Base-by-base conservation (phyloP, 30 jellyfish, hydroid and myxozoan species). In the Aurelia sp. region DNA sequence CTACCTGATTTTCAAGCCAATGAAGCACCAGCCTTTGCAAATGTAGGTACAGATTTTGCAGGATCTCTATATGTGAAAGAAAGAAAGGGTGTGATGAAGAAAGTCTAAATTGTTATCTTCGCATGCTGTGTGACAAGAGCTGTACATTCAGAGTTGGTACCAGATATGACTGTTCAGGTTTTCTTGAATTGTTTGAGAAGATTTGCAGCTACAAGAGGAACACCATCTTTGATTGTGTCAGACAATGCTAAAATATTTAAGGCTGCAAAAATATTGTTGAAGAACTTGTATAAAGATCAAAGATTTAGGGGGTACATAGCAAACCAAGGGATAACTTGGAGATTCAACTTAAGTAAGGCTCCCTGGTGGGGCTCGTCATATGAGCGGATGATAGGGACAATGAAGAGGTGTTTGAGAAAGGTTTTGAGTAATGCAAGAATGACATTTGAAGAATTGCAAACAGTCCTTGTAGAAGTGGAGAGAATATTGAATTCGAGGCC, bases 1-100 rank as follows among this genome's bases (percentile, higher is more conserved):
- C 50, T 81, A 62, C 91, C 91, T 5, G 91, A 81, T 9, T 40
- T 68, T 52, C 33, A 85, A 70, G 91, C 67, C 21, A 64, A 44
- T 15, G 59, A 69, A 60, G 85, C 50, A 65, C 71, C 11, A 27
- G 33, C 33, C 33, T 27, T 27, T 27, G 33, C 33, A 27, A 27
- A 27, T 27, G 33, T 27, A 27, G 91, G 91, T 15, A 23, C 67
- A 20, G 91, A 82, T 50, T 82, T 69, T 82, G 84, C 78, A 3
- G 91, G 91, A 27, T 2, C 33, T 27, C 33, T 27, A 27, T 27
- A 27, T 27, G 33, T 27, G 33, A 27, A 27, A 27, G 71, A 18
- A 71, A 61, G 17, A 41, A n/a, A 41, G 60, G 79, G 83, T 15
- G 69, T 19, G 57, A 78, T 78, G 89, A 44, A 9, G 11, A 78